Evolutionary conservation across 2,113 vertebrate species (phyloP).

Genomic region (Halcyon malimbica): DNA sequence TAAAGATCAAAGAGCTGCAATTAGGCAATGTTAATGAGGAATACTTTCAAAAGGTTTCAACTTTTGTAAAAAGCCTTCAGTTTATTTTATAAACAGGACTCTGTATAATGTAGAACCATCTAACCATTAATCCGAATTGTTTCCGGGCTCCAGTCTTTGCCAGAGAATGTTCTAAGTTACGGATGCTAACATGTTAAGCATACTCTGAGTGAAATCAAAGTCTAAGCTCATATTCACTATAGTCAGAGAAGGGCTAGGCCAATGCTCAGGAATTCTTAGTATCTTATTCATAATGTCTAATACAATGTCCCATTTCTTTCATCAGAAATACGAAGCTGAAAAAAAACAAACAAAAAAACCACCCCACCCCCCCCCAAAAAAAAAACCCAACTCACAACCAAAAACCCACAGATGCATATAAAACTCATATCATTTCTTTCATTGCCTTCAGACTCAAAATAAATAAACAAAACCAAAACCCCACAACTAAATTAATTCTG

Average conservation of each 20-base stretch:
- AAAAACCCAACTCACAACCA: not conserved
- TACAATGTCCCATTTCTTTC: not conserved
- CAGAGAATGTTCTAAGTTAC: not conserved
- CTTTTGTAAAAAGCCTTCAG: not conserved
- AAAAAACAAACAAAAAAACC: not conserved
- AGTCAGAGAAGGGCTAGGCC: not conserved
- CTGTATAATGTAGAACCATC: not conserved
- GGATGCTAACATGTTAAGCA: not conserved
- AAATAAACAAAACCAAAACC: not conserved
- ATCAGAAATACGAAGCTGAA: not conserved
- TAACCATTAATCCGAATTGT: not conserved
- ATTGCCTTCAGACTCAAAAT: not conserved
- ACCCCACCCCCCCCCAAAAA: not conserved
- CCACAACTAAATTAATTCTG: not conserved
- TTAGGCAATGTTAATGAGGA: slow-evolving; percentile 31
- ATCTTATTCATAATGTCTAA: not conserved
- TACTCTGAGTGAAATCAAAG: not conserved
- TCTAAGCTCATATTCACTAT: not conserved
- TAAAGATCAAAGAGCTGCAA: slow-evolving; percentile 35
- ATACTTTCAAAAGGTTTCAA: not conserved
- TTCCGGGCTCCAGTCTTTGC: not conserved
- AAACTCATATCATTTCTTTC: not conserved
- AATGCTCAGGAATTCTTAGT: not conserved
- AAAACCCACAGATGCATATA: not conserved
- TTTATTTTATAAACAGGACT: slow-evolving; percentile 4